These are phyloP conservation scores for Siniperca scherzeri DNA, from an alignment of 2,797 vertebrate species.

Conservation along the genomic window DNA sequence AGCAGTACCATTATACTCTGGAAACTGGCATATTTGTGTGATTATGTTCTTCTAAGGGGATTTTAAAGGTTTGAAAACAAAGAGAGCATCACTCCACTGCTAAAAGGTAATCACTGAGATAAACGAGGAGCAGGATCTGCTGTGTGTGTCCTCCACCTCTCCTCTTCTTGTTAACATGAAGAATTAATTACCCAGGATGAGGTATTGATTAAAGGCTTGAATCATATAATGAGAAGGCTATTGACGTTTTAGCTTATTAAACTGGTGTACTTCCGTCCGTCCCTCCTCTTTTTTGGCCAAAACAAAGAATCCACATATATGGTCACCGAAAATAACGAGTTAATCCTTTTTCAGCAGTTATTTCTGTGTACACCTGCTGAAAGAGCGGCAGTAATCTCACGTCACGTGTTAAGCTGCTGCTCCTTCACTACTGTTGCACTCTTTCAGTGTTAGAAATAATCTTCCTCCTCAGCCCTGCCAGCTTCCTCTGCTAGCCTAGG, in stretches of 20 bases:
- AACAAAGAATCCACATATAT: slow-evolving; percentile 2
- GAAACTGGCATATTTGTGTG: not conserved
- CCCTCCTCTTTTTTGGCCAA: not conserved
- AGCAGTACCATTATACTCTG: slow-evolving; percentile 2
- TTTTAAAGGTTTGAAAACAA: slow-evolving; percentile 32
- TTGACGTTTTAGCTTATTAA: slow-evolving; percentile 49
- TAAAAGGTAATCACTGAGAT: slow-evolving; percentile 23
- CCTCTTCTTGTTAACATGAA: slow-evolving; percentile 50
- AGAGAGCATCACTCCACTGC: not conserved
- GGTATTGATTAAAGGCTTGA: slow-evolving; percentile 59
- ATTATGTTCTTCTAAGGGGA: slow-evolving; percentile 17
- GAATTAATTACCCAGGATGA: slow-evolving; percentile 58
- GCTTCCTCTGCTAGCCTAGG: slow-evolving; percentile 37
- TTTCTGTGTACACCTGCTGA: slow-evolving; percentile 31
- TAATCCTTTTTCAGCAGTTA: slow-evolving; percentile 15
- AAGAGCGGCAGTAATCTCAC: slow-evolving; percentile 23
- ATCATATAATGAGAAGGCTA: slow-evolving; percentile 61
- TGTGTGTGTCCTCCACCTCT: slow-evolving; percentile 19
- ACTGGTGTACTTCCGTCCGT: slow-evolving; percentile 11
- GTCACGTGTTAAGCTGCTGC: slow-evolving; percentile 41
- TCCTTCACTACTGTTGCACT: slow-evolving; percentile 25
- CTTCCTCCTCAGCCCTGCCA: slow-evolving; percentile 22
- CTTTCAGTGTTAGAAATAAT: slow-evolving; percentile 49
- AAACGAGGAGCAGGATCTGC: slow-evolving; percentile 28
- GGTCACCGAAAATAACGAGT: slow-evolving; percentile 1